Base-by-base conservation (phyloP, 1,140 invertebrate genomes). In the Cotesia typhae region DNA sequence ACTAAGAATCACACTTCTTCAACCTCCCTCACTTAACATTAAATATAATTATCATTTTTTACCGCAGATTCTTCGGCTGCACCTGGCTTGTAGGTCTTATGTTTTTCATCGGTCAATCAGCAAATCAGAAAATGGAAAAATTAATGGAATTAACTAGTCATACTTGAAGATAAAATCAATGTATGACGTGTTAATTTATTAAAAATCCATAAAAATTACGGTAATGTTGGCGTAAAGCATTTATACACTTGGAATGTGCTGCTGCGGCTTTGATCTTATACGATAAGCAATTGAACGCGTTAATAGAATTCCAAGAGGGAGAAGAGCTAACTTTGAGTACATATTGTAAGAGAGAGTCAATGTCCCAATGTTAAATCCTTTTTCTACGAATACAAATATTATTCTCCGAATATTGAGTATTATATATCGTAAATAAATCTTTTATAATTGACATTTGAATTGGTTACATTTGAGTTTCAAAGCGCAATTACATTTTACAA, bases 231-330 rank as follows among this genome's bases (percentile, higher is more conserved):
- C 20, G 47, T 51, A n/a, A 20, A 17, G 36, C 5, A 37, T n/a
- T n/a, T 41, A 35, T 12, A 35, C n/a, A 36, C 12, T 4, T 10
- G 28, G 37, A 35, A 17, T 28, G 37, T 47, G 1, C 17, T 47
- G 1, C 17, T 28, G 38, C 14, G 20, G 6, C 41, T 17, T 51
- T 35, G 51, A 55, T 67, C 52, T 4, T 12, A 67, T 53, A 35
- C 10, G 66, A 67, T 67, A 67, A 67, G 47, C 64, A 35, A 67
- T 67, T 53, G 66, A 36, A 67, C 66, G 66, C 66, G 66, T 67
- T 67, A 67, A 67, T 53, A 67, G 51, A 67, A 67, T 67, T 67
- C 66, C 66, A 67, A 67, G 66, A 53, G n/a, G 6, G 41, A 6
- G 41, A 47, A 47, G 41, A 7, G 41, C 10, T 6, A 47, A 47